phyloP scores from a whole-genome alignment of 2,113 vertebrate species.

The Megaptera novaeangliae region DNA sequence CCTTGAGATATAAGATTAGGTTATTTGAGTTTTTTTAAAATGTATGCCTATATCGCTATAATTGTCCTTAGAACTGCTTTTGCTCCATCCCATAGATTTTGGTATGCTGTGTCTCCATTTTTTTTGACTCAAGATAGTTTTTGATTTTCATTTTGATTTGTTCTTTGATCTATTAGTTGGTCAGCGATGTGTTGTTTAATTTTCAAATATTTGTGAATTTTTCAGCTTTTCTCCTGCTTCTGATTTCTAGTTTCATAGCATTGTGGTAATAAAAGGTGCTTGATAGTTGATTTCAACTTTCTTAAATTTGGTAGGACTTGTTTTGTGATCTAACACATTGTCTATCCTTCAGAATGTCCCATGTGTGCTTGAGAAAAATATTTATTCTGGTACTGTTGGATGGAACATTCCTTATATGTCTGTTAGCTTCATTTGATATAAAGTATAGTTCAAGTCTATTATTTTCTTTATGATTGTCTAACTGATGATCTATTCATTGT shows the following conservation, averaged over 20 bases:
- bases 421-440: background rate
- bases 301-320: background rate
- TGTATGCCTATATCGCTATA: background rate
- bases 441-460: background rate
- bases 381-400: background rate
- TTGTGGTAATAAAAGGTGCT: background rate
- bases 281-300: background rate
- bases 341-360: background rate
- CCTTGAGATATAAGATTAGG: background rate
- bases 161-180: background rate
- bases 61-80: background rate
- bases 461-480: background rate
- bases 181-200: background rate
- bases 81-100: background rate
- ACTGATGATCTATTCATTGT: background rate
- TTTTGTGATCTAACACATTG: background rate
- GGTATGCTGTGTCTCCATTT: background rate
- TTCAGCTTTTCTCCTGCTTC: background rate
- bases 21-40: background rate
- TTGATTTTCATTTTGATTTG: background rate
- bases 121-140: background rate
- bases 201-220: background rate
- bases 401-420: background rate
- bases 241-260: background rate
- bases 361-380: background rate